Evolutionary conservation across 2,888 invertebrate species (phyloP), one percentile per base, ranked within the genome.

Genomic region (Dione juno): DNA sequence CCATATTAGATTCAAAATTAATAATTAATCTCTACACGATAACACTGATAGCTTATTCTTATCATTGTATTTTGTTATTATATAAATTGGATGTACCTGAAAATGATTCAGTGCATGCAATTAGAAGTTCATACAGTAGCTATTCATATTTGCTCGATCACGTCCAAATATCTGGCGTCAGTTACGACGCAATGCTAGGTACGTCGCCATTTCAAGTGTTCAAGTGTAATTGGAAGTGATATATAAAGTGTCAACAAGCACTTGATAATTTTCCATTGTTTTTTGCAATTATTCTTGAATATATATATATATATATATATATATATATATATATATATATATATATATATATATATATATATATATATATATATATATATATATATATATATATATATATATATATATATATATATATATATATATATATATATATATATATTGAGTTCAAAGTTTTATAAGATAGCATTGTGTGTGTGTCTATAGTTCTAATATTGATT

Each of bases 111-210:
- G 61, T 61, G 45, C 11, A n/a, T 28, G 28, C 28, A 45, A 61
- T 28, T n/a, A 28, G 28, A 61, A 3, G 28, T 19, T 13, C 7
- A 16, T 61, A 61, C n/a, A 35, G n/a, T 2, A 45, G n/a, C 37
- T 14, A 11, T n/a, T 28, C 1, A n/a, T 28, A 0, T 3, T 13
- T 28, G 45, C 5, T 61, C 28, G n/a, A n/a, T 11, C 7, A 13
- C 28, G 37, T 45, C n/a, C 10, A n/a, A n/a, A 43, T 35, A 45
- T 61, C n/a, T 61, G 7, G 61, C 45, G 61, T 45, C 61, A 45
- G 6, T 45, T 9, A 3, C 21, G 43, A 61, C 61, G 61, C 61
- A 61, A 61, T 61, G 61, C 11, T 61, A 61, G 61, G 61, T 61
- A 61, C 45, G 61, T 61, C 6, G 1, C 28, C 10, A 10, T 11